Conservation (phyloP, 2,888 invertebrate genomes). For the Malthinus flaveolus region DNA sequence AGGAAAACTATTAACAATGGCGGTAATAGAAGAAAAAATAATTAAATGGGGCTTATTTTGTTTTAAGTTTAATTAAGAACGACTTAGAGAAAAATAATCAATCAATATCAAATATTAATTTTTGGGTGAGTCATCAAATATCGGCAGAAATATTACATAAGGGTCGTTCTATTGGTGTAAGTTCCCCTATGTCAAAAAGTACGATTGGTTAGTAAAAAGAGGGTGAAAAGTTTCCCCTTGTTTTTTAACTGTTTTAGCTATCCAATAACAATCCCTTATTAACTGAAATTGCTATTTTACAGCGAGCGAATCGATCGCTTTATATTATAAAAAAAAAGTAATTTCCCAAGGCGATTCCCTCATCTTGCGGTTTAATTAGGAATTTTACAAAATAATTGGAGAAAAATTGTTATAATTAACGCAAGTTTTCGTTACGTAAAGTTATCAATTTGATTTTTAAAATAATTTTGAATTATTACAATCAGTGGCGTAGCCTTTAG, state of each 20-base stretch:
- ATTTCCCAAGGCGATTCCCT: too few species aligned
- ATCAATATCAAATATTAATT: slow-evolving; percentile 43
- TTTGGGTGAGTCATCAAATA: slow-evolving; percentile 40
- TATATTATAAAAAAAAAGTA: too few species aligned
- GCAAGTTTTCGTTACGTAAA: too few species aligned
- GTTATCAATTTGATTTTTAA: too few species aligned
- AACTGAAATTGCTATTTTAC: slow-evolving; percentile 23
- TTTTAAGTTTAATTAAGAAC: slow-evolving; percentile 1
- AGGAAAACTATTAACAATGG: not conserved
- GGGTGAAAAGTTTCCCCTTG: slow-evolving; percentile 46
- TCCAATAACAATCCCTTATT: slow-evolving; percentile 41
- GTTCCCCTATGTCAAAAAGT: slow-evolving; percentile 42
- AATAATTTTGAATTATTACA: too few species aligned
- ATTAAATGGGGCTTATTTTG: not conserved
- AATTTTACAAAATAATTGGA: too few species aligned
- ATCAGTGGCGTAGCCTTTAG: too few species aligned
- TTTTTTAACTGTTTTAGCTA: slow-evolving; percentile 49
- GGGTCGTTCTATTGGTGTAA: slow-evolving; percentile 40
- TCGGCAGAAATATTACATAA: slow-evolving; percentile 11
- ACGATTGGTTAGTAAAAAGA: slow-evolving; percentile 47
- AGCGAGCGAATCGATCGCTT: too few species aligned
- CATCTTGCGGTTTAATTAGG: too few species aligned
- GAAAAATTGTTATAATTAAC: too few species aligned
- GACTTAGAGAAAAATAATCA: slow-evolving; percentile 28
- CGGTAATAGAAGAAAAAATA: not conserved